Evolutionary conservation across 1,140 invertebrate genomes (phyloP).

Genomic region (Cotesia vestalis): DNA sequence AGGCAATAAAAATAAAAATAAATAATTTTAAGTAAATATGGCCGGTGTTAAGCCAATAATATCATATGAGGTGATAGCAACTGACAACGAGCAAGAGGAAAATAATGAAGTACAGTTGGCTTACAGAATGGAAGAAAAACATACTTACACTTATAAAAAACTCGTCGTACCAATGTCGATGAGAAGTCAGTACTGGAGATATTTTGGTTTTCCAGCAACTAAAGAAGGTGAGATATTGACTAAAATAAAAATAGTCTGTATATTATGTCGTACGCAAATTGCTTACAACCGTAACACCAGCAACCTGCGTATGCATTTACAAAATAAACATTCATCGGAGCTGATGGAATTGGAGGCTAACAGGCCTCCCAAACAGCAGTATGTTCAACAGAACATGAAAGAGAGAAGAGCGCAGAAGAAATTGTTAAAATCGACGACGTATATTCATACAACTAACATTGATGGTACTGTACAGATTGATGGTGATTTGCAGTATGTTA

Average conservation of each 20-base stretch:
- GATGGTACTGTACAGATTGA: conserved; percentile 65
- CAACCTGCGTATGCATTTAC: conserved; percentile 70
- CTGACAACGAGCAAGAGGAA: conserved; percentile 29
- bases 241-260: conserved; percentile 72
- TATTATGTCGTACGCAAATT: conserved; percentile 71
- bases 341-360: conserved; percentile 62
- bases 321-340: conserved; percentile 69
- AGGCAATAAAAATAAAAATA: too few species aligned
- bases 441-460: conserved; percentile 63
- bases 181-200: conserved; percentile 74
- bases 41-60: conserved; percentile 31
- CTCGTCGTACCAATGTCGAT: conserved; percentile 69
- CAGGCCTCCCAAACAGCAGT: conserved; percentile 52
- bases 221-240: conserved; percentile 71
- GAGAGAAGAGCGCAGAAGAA: conserved; percentile 61
- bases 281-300: conserved; percentile 74
- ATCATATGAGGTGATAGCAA: background rate
- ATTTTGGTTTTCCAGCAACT: conserved; percentile 73
- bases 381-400: conserved; percentile 55
- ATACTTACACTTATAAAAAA: conserved; percentile 60
- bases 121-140: conserved; percentile 63
- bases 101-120: conserved; percentile 56
- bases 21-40: conserved; percentile 25
- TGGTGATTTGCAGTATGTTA: conserved; percentile 64
- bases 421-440: conserved; percentile 56